A percentile compares a stretch with the other conserved stretches of the same genome.
Conservation (phyloP, 2,113 vertebrate genomes). For the Cygnus buccinator region DNA sequence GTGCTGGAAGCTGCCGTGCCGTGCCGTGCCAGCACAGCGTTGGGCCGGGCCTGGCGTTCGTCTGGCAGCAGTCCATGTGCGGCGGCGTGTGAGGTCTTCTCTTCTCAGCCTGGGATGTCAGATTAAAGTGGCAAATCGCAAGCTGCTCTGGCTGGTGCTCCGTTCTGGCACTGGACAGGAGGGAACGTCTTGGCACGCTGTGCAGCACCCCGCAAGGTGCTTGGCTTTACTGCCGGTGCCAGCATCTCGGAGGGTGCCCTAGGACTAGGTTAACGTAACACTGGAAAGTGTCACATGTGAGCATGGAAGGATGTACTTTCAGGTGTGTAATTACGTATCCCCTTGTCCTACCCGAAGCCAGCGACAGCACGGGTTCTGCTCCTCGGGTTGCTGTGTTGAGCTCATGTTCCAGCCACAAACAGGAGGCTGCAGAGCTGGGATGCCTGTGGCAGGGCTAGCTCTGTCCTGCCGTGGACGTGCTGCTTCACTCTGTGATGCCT, state of each 20-base stretch:
- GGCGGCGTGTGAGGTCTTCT: background rate
- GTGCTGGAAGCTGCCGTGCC: background rate
- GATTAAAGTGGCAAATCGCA: background rate
- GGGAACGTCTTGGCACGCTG: background rate
- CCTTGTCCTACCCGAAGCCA: background rate
- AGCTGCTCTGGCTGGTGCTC: background rate
- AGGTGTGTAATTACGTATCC: constrained; percentile 13
- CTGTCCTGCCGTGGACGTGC: background rate
- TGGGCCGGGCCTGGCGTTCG: background rate
- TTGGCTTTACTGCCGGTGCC: background rate
- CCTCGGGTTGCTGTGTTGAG: background rate
- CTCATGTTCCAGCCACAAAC: background rate
- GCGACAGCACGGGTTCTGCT: fast-evolving
- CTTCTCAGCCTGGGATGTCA: background rate
- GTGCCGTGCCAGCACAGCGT: background rate
- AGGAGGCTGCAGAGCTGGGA: background rate
- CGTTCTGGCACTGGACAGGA: background rate
- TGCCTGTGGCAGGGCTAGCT: background rate
- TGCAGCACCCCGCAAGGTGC: background rate
- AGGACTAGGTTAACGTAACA: background rate
- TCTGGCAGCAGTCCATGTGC: no score
- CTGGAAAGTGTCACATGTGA: background rate
- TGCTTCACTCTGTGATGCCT: fast-evolving
- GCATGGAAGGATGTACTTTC: background rate
- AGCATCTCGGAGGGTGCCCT: background rate